Conservation (phyloP, 2,888 invertebrate species). For the Pandemis cinnamomeana region DNA sequence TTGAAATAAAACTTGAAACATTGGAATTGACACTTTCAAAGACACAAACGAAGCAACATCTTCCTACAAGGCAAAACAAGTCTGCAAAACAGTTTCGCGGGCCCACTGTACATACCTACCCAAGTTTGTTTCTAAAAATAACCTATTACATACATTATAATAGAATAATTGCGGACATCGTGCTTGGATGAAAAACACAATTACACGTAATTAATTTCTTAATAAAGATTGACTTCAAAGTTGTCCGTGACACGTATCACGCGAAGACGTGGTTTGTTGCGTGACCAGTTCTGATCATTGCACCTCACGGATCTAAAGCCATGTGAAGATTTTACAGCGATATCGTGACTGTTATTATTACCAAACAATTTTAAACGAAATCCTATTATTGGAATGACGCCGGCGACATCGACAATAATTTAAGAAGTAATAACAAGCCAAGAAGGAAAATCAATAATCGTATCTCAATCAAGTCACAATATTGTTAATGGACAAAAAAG, state of each 20-base stretch:
- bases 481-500: too few species aligned
- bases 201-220: constrained; percentile 1
- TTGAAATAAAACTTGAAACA: too few species aligned
- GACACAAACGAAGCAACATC: too few species aligned
- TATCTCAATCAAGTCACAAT: too few species aligned
- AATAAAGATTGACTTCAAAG: constrained; percentile 12
- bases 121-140: not conserved
- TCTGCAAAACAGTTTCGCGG: too few species aligned
- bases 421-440: not conserved
- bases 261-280: constrained; percentile 24
- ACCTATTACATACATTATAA: not conserved
- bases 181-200: not conserved
- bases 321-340: constrained; percentile 30
- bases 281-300: constrained; percentile 28
- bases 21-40: too few species aligned
- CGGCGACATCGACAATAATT: constrained; percentile 5
- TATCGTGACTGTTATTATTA: constrained; percentile 38
- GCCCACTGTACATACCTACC: not conserved
- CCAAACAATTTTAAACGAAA: constrained; percentile 29
- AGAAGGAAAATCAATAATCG: not conserved
- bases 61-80: too few species aligned
- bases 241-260: constrained; percentile 30
- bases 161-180: not conserved
- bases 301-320: constrained; percentile 35
- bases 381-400: constrained; percentile 24